Evolutionary conservation across 1,140 invertebrate species (phyloP).

Genomic region (Heliothis virescens): DNA sequence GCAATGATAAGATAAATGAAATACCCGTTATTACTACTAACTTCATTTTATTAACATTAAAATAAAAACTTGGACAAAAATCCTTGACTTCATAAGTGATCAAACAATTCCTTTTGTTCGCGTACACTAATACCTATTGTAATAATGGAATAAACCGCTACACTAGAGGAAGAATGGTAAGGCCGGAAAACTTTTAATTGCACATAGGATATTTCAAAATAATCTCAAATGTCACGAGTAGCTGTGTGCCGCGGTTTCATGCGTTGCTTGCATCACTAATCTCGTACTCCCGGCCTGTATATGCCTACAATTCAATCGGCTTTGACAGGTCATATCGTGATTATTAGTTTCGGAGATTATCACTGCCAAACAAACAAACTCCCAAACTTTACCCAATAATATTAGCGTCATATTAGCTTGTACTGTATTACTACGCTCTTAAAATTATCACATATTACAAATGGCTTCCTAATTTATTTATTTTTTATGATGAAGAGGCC

Average conservation of each 20-base stretch:
- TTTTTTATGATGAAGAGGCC: constrained; percentile 2
- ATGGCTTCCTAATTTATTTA: neutral
- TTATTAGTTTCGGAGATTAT: too few species aligned
- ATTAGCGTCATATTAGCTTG: constrained; percentile 35
- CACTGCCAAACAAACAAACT: too few species aligned
- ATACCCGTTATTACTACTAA: constrained; percentile 3
- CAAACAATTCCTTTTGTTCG: constrained; percentile 33
- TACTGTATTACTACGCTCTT: constrained; percentile 20
- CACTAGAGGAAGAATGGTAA: constrained; percentile 19
- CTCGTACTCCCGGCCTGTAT: too few species aligned
- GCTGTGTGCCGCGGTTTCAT: too few species aligned
- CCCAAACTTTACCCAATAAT: too few species aligned
- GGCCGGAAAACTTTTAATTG: constrained; percentile 19
- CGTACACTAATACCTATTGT: neutral
- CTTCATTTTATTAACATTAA: constrained; percentile 51
- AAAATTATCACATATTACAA: constrained; percentile 42
- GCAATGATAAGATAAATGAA: neutral
- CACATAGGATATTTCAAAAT: constrained; percentile 14
- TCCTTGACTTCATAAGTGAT: constrained; percentile 43
- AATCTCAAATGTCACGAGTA: constrained; percentile 15
- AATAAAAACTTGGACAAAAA: constrained; percentile 49
- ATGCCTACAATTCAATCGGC: too few species aligned
- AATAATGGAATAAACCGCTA: constrained; percentile 5
- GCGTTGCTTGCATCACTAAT: too few species aligned
- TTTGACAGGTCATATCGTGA: too few species aligned